Conservation (phyloP, 2,888 invertebrate species). For the Entomobrya multifasciata region DNA sequence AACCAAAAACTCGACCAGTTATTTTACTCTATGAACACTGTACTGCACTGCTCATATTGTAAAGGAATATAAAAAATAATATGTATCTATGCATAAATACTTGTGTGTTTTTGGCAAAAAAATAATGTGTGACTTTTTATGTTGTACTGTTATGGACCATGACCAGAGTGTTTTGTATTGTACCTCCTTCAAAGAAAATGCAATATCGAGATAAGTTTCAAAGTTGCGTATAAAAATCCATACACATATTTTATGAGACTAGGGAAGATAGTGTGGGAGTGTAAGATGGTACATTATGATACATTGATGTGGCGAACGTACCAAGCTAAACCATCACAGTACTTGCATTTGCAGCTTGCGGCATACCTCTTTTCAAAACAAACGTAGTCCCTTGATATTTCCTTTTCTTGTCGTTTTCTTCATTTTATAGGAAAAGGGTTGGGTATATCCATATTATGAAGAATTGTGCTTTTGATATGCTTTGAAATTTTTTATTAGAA, state of each 20-base stretch:
- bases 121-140: not conserved
- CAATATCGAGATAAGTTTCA: too few relatives aligned
- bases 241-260: not conserved
- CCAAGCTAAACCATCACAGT: not conserved
- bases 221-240: too few relatives aligned
- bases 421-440: not conserved
- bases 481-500: constrained; percentile 9
- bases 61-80: too few relatives aligned
- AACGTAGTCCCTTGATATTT: constrained; percentile 31
- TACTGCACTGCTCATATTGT: not conserved
- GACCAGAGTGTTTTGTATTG: not conserved
- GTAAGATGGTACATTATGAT: not conserved
- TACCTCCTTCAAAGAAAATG: too few relatives aligned
- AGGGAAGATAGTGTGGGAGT: not conserved
- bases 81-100: too few relatives aligned
- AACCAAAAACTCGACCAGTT: constrained; percentile 50
- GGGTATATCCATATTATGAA: not conserved
- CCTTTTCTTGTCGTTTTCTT: not conserved
- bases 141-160: not conserved
- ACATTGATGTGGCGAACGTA: not conserved
- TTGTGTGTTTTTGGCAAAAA: too few relatives aligned
- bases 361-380: not conserved
- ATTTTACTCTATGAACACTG: not conserved
- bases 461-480: not conserved
- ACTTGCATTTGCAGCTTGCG: not conserved